Conservation (phyloP, 2,888 invertebrate genomes). For the Phania funesta region DNA sequence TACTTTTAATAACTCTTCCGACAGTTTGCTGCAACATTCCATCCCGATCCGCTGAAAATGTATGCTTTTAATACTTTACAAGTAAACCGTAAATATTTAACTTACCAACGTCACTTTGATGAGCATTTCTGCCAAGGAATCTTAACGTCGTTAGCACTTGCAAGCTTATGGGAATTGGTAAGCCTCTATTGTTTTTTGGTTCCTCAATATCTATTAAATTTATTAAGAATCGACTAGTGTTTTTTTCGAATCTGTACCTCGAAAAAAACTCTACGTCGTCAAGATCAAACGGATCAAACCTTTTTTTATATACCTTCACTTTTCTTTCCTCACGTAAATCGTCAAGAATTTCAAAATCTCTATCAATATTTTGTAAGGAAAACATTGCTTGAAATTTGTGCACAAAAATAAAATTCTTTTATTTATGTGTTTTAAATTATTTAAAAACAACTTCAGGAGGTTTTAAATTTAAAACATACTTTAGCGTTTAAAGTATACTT, state of each 20-base stretch:
- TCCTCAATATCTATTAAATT: conserved; percentile 4
- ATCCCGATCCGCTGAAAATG: conserved; percentile 1
- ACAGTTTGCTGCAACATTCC: conserved; percentile 29
- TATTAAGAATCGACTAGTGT: background rate
- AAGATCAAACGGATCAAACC: background rate
- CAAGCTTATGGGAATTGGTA: background rate
- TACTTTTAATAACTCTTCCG: conserved; percentile 24
- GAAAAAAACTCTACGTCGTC: conserved; percentile 13
- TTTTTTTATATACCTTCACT: background rate
- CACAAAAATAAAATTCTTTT: too few relatives aligned
- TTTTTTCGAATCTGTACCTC: conserved; percentile 2
- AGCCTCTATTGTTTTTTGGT: background rate
- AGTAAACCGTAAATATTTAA: background rate
- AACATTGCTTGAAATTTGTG: too few relatives aligned
- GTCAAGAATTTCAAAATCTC: background rate
- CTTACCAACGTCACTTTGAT: conserved; percentile 6
- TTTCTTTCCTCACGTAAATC: background rate
- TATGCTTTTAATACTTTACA: background rate
- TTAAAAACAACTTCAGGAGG: too few relatives aligned
- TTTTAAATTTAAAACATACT: too few relatives aligned
- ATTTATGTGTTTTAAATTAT: too few relatives aligned
- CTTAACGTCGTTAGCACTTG: background rate
- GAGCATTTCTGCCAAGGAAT: conserved; percentile 2
- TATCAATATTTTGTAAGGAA: background rate
- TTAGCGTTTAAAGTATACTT: too few relatives aligned